Base-by-base conservation (phyloP, 2,797 vertebrate species). In the Apogon hyalosoma region DNA sequence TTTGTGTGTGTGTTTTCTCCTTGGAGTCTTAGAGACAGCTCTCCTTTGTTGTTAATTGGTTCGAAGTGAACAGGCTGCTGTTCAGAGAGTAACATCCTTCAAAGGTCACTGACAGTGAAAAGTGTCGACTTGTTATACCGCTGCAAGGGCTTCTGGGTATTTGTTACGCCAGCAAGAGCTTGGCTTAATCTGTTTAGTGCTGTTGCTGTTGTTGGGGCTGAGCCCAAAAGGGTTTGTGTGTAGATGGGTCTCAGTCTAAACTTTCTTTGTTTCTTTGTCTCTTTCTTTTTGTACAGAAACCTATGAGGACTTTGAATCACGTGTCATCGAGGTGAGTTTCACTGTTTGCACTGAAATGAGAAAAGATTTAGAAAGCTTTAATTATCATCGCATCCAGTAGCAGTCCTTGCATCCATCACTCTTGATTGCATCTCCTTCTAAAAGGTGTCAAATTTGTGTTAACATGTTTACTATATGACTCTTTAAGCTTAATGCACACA, bases 281-380 rank as follows among this genome's bases (percentile, higher is more conserved):
- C 3, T 6, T 16, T 21, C 1, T 71, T 43, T 82, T 52, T 75
- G 48, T 47, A 58, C 92, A 98, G 98, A 98, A 93, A 97, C 94
- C 0, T 98, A 95, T 0, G 92, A 96, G 67, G 93, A 95, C 69
- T 99, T 99, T 87, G 96, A 98, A 79, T 85, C 95, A 1, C 94
- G 96, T 47, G 88, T 98, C 77, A 95, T 99, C 56, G 96, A 99
- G 96, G 98, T 99, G 89, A 94, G 96, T 80, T 7, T 38, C n/a
- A 51, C 31, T 15, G 13, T 60, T 33, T 43, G 18, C 7, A 10
- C 33, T 36, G 33, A 36, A 36, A 36, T 8, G 3, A 9, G 33
- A 36, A 3, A 8, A 10, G 24, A 28, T 28, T 36, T 36, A 9
- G 9, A 36, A 36, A 36, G 7, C 2, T 36, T 1, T 10, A 8